phyloP scores from a whole-genome alignment of 2,113 vertebrate genomes.

The Oriolus oriolus region DNA sequence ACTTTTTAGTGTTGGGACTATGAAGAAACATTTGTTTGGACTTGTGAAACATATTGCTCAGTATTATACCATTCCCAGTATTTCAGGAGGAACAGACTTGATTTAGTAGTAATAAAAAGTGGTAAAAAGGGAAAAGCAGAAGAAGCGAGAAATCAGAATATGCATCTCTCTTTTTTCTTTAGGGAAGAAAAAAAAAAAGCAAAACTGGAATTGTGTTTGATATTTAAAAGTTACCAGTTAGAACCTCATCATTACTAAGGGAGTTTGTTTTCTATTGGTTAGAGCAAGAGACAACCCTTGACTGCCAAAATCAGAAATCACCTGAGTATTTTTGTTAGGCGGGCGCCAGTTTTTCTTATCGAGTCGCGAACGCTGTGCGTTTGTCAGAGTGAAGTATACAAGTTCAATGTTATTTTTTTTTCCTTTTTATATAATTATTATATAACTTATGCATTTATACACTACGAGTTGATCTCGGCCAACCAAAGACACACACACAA shows the following conservation, averaged over 20 bases:
- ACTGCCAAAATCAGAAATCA: conserved; percentile 60
- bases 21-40: conserved; percentile 60
- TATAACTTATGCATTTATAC: conserved; percentile 97
- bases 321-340: conserved; percentile 65
- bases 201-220: conserved; percentile 84
- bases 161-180: conserved; percentile 63
- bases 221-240: conserved; percentile 74
- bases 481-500: conserved; percentile 77
- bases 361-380: conserved; percentile 94
- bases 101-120: background rate
- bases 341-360: conserved; percentile 76
- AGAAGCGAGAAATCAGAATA: conserved; percentile 58
- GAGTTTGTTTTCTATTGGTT: conserved; percentile 64
- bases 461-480: conserved; percentile 96
- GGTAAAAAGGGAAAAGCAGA: conserved; percentile 9
- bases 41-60: conserved; percentile 45
- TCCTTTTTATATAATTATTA: conserved; percentile 90
- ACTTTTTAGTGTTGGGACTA: conserved; percentile 22
- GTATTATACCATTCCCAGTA: conserved; percentile 71
- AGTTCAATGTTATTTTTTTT: conserved; percentile 78
- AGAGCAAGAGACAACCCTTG: conserved; percentile 54
- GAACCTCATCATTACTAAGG: conserved; percentile 68
- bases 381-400: conserved; percentile 87
- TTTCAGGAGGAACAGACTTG: conserved; percentile 56
- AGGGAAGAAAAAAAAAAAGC: background rate